These are phyloP conservation scores for Argentina silus DNA, from an alignment of 2,797 vertebrate species.

Conservation along the genomic window DNA sequence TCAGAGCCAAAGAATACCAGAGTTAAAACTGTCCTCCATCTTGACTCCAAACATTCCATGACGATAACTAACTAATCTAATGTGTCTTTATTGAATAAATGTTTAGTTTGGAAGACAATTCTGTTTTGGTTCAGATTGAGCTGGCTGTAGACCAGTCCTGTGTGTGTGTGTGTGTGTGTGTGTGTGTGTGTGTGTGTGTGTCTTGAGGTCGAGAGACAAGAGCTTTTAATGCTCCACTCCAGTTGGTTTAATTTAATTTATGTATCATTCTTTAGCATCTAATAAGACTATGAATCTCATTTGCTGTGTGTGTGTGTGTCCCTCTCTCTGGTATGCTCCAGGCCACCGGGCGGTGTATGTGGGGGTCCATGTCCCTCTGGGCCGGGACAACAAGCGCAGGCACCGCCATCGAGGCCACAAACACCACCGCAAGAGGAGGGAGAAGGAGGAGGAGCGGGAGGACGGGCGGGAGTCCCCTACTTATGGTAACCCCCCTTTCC, in stretches of 20 bases:
- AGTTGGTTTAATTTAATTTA: background rate
- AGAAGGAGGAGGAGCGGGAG: slow-evolving; percentile 87
- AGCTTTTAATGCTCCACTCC: background rate
- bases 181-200: no score
- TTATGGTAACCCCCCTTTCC: slow-evolving; percentile 76
- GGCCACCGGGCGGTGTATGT: slow-evolving; percentile 96
- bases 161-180: background rate
- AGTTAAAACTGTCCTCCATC: background rate
- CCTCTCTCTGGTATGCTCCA: slow-evolving; percentile 49
- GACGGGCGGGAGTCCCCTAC: slow-evolving; percentile 91
- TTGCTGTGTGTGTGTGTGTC: background rate
- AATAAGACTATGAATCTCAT: no score
- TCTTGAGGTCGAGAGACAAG: background rate
- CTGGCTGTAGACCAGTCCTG: background rate
- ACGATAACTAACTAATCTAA: background rate
- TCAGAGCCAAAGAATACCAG: no score
- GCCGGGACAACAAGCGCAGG: slow-evolving; percentile 86
- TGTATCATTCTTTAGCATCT: no score
- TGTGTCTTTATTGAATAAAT: background rate
- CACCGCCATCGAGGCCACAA: slow-evolving; percentile 91
- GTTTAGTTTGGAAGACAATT: background rate
- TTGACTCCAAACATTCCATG: background rate
- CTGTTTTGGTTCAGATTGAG: background rate
- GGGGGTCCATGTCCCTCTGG: slow-evolving; percentile 93
- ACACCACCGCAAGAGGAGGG: slow-evolving; percentile 86